phyloP scores from a whole-genome alignment of 1,140 invertebrate genomes.

The Ostrea denselamellosa region DNA sequence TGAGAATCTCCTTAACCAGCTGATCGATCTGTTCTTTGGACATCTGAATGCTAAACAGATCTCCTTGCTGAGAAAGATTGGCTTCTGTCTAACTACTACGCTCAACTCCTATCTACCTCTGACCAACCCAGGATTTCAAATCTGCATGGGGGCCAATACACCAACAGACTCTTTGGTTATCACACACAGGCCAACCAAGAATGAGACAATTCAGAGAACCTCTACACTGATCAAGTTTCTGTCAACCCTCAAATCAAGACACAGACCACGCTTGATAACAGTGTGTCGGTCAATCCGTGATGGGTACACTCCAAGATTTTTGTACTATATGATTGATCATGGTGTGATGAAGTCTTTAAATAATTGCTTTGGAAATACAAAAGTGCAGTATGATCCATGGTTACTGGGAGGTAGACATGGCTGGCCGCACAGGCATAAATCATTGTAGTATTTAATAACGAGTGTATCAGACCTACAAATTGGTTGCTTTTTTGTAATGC shows the following conservation, averaged over 20 bases:
- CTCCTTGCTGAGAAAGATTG: slow-evolving; percentile 58
- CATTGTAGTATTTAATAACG: not conserved
- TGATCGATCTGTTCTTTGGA: slow-evolving; percentile 34
- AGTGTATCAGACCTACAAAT: not conserved
- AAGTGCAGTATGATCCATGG: slow-evolving; percentile 62
- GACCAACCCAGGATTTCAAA: slow-evolving; percentile 42
- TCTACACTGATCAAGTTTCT: slow-evolving; percentile 56
- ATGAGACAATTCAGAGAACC: slow-evolving; percentile 58
- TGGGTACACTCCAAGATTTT: slow-evolving; percentile 68
- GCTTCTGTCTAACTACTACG: slow-evolving; percentile 64
- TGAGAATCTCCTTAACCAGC: slow-evolving; percentile 33
- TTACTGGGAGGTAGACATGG: slow-evolving; percentile 61
- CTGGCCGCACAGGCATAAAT: slow-evolving; percentile 50
- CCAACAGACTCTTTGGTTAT: slow-evolving; percentile 61
- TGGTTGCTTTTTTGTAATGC: not conserved
- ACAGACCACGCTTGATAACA: slow-evolving; percentile 59
- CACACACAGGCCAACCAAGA: slow-evolving; percentile 61
- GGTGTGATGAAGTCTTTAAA: slow-evolving; percentile 55
- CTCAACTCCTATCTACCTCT: slow-evolving; percentile 58
- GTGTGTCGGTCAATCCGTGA: slow-evolving; percentile 69
- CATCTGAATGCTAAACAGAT: slow-evolving; percentile 44
- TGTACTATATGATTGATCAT: slow-evolving; percentile 58
- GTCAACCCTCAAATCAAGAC: not conserved
- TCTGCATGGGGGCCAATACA: slow-evolving; percentile 67
- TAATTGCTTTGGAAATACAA: slow-evolving; percentile 52